phyloP scores from a whole-genome alignment of 2,113 vertebrate species.

The Pygoscelis adeliae region DNA sequence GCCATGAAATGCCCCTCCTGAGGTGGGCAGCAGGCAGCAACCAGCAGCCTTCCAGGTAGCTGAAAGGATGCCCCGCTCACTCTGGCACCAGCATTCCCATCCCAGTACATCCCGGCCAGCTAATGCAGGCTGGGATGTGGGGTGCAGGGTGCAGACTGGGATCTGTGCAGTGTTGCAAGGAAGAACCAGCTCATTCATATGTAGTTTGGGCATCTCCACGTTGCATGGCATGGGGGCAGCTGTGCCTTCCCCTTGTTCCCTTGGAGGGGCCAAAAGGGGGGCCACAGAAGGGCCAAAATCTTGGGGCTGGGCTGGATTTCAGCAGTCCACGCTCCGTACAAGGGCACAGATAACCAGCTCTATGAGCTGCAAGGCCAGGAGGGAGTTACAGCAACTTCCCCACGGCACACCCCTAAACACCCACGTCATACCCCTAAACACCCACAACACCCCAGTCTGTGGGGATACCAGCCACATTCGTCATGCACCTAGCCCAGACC shows the following conservation, averaged over 20 bases:
- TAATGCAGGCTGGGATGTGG: neutral
- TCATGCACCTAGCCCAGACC: neutral
- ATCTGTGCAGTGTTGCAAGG: neutral
- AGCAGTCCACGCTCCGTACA: fast-evolving
- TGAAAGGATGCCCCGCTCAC: fast-evolving
- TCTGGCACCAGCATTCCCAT: neutral
- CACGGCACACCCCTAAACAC: neutral
- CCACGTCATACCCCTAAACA: neutral
- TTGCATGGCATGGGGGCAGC: neutral
- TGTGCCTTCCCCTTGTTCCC: neutral
- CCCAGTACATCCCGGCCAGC: fast-evolving
- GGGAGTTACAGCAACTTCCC: neutral
- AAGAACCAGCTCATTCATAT: neutral
- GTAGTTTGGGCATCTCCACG: neutral
- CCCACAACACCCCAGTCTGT: fast-evolving
- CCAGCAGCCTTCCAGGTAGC: neutral
- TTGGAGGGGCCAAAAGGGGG: fast-evolving
- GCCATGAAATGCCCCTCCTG: neutral
- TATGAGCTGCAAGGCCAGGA: neutral
- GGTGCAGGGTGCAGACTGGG: neutral
- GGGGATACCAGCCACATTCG: neutral
- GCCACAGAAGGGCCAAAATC: neutral
- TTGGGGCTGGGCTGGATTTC: neutral
- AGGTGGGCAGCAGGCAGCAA: neutral
- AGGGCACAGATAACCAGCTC: neutral